phyloP scores from a whole-genome alignment of 1,140 invertebrate species.

The Euwallacea fornicatus region DNA sequence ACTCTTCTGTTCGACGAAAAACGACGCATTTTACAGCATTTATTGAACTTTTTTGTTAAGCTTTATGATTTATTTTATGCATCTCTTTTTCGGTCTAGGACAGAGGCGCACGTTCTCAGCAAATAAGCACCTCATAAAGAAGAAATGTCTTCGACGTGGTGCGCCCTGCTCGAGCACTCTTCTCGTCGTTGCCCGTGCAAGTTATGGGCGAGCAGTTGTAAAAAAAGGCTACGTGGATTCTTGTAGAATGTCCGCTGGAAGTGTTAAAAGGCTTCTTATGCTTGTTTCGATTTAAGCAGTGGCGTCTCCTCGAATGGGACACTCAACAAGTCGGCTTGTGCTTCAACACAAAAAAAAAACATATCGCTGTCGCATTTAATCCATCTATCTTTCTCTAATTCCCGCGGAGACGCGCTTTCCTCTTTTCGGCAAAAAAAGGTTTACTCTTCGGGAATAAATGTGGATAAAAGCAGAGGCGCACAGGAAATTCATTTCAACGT shows the following conservation, averaged over 20 bases:
- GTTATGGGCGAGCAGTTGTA: slow-evolving; percentile 21
- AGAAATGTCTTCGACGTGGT: too few relatives aligned
- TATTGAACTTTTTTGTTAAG: too few relatives aligned
- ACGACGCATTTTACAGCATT: too few relatives aligned
- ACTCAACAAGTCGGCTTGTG: too few relatives aligned
- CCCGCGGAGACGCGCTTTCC: slow-evolving; percentile 21
- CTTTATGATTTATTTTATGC: too few relatives aligned
- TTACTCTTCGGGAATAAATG: slow-evolving; percentile 30
- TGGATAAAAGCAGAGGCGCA: slow-evolving; percentile 4
- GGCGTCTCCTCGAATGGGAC: background rate
- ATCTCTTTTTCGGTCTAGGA: too few relatives aligned
- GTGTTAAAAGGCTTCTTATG: slow-evolving; percentile 31
- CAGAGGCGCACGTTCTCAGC: too few relatives aligned
- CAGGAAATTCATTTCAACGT: too few relatives aligned
- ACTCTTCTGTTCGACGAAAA: too few relatives aligned
- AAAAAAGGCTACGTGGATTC: slow-evolving; percentile 29
- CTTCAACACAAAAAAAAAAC: too few relatives aligned
- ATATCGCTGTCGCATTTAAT: background rate
- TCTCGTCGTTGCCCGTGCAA: slow-evolving; percentile 5
- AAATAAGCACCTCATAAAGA: too few relatives aligned
- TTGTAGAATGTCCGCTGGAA: slow-evolving; percentile 31
- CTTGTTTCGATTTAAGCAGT: slow-evolving; percentile 5
- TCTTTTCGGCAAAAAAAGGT: slow-evolving; percentile 33
- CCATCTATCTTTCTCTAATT: slow-evolving; percentile 34
- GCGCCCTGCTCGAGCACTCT: slow-evolving; percentile 1